These are phyloP conservation scores for Argentina silus DNA, from an alignment of 2,797 vertebrate genomes.

Conservation along the genomic window DNA sequence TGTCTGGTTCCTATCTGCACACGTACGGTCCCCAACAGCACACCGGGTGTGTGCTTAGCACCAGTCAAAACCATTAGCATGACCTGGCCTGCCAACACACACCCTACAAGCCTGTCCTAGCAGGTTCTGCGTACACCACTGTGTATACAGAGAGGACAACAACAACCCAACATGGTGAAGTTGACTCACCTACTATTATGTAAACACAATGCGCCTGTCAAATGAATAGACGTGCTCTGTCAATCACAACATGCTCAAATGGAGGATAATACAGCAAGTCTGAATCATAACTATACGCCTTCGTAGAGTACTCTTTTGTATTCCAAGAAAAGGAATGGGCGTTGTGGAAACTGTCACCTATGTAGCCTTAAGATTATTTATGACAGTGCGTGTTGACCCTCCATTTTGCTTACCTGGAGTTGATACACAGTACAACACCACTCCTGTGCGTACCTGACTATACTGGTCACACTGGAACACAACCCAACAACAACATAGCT, in stretches of 20 bases:
- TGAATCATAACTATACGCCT: background rate
- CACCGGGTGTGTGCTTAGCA: slow-evolving; percentile 31
- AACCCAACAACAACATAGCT: background rate
- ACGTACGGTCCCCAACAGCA: slow-evolving; percentile 24
- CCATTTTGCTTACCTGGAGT: background rate
- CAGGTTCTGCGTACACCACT: slow-evolving; percentile 40
- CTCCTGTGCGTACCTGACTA: background rate
- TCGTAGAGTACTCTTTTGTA: background rate
- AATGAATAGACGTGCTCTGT: slow-evolving; percentile 7
- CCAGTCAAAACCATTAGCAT: slow-evolving; percentile 47
- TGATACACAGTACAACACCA: background rate
- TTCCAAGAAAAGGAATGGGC: background rate
- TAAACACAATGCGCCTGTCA: slow-evolving; percentile 26
- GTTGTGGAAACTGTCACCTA: background rate
- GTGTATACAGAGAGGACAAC: background rate
- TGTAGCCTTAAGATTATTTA: background rate
- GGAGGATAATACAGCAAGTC: background rate
- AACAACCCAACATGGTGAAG: slow-evolving; percentile 22
- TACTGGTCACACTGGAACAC: background rate
- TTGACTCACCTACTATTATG: slow-evolving; percentile 15
- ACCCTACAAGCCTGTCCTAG: slow-evolving; percentile 53
- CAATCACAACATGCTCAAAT: background rate
- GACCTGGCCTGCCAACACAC: slow-evolving; percentile 44
- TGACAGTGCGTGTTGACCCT: background rate
- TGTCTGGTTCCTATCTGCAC: slow-evolving; percentile 46